Percentiles rank a stretch among this genome's conserved stretches.
These are phyloP conservation scores for Eretmochelys imbricata DNA, from an alignment of 2,113 vertebrate genomes.

Conservation along the genomic window DNA sequence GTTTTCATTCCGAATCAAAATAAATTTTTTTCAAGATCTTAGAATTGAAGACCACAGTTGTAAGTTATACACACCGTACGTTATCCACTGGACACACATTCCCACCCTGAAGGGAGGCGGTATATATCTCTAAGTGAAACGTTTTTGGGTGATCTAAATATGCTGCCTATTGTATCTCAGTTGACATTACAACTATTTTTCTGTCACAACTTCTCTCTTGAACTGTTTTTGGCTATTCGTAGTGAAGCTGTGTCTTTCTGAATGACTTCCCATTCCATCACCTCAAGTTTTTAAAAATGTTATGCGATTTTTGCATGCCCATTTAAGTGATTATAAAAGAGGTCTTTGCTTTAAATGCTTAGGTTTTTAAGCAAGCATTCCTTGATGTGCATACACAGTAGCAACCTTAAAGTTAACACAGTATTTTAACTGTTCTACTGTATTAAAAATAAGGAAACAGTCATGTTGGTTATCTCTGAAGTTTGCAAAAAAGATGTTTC, in stretches of 20 bases:
- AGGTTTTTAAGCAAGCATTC: not conserved
- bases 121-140: not conserved
- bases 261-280: not conserved
- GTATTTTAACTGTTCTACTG: not conserved
- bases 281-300: not conserved
- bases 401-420: not conserved
- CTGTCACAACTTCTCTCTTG: not conserved
- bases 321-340: not conserved
- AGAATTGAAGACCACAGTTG: not conserved
- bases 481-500: not conserved
- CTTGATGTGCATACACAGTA: not conserved
- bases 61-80: rapidly evolving
- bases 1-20: not conserved
- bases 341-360: not conserved
- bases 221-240: not conserved
- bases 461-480: not conserved
- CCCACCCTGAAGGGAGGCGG: not conserved
- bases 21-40: not conserved
- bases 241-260: not conserved
- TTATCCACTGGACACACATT: not conserved
- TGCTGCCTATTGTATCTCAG: rapidly evolving
- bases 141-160: not conserved
- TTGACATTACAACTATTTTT: not conserved
- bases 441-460: not conserved
- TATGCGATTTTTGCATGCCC: no score